Evolutionary conservation across 2,113 vertebrate genomes (phyloP).

Genomic region (Enhydra lutris): DNA sequence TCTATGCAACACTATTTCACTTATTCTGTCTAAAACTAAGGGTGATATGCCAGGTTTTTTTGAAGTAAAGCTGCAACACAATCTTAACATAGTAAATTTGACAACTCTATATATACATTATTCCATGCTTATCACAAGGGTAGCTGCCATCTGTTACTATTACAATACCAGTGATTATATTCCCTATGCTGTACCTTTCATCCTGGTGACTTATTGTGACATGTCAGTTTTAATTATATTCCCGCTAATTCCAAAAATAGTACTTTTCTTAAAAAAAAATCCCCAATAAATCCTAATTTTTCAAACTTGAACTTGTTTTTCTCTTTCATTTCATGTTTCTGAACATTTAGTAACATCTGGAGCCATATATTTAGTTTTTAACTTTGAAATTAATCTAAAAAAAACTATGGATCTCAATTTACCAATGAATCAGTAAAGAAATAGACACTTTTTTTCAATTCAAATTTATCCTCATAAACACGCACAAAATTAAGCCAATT

Average conservation of each 20-base stretch:
- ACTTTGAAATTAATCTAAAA: background rate
- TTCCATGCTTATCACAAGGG: background rate
- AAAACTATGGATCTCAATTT: background rate
- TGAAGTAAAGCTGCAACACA: background rate
- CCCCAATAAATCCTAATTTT: background rate
- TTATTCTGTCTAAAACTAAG: conserved; percentile 8
- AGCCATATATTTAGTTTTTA: background rate
- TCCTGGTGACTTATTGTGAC: background rate
- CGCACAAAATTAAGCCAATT: background rate
- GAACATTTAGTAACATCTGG: background rate
- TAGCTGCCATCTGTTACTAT: background rate
- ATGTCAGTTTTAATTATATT: background rate
- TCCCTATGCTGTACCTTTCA: background rate
- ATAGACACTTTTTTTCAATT: background rate
- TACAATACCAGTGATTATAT: background rate
- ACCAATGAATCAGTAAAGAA: background rate
- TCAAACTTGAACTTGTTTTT: background rate
- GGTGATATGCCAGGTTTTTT: background rate
- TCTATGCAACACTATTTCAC: background rate
- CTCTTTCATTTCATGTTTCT: background rate
- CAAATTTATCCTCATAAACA: background rate
- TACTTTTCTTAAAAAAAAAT: background rate
- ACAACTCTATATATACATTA: background rate
- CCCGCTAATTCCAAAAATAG: background rate
- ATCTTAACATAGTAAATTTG: background rate